Percentiles rank a stretch among this genome's conserved stretches.
Conservation (phyloP, 92 coral and sea anemone species). For the Porites divaricata region DNA sequence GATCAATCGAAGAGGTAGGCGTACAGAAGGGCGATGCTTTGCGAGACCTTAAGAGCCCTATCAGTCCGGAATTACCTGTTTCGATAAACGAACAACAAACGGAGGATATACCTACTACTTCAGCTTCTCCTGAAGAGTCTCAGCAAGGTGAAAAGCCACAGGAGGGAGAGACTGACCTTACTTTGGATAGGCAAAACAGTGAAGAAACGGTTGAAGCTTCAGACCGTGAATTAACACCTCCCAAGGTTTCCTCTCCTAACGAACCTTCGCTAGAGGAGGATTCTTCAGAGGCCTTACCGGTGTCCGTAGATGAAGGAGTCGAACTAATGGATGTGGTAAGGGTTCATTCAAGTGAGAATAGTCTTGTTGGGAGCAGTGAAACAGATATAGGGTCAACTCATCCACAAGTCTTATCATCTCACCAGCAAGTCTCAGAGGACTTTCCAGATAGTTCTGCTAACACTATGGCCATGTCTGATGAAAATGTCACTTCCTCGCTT, state of each 20-base stretch:
- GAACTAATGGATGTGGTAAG: neutral
- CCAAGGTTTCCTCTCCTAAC: neutral
- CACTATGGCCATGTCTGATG: neutral
- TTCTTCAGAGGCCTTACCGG: constrained; percentile 26
- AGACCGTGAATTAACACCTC: neutral
- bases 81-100: neutral
- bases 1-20: neutral
- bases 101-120: constrained; percentile 14
- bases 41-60: constrained; percentile 5
- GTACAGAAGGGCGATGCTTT: constrained; percentile 9
- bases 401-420: neutral
- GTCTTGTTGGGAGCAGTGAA: neutral
- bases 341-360: constrained; percentile 14
- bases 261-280: neutral
- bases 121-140: neutral
- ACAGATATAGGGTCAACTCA: neutral
- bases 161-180: neutral
- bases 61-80: neutral
- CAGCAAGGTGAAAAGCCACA: neutral
- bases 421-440: neutral
- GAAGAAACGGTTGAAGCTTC: neutral
- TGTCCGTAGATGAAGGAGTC: neutral
- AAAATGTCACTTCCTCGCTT: neutral
- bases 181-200: neutral
- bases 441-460: constrained; percentile 19